A percentile compares a stretch with the other conserved stretches of the same genome.
Conservation (phyloP, 1,140 invertebrate species). For the Aphaenogaster floridana region DNA sequence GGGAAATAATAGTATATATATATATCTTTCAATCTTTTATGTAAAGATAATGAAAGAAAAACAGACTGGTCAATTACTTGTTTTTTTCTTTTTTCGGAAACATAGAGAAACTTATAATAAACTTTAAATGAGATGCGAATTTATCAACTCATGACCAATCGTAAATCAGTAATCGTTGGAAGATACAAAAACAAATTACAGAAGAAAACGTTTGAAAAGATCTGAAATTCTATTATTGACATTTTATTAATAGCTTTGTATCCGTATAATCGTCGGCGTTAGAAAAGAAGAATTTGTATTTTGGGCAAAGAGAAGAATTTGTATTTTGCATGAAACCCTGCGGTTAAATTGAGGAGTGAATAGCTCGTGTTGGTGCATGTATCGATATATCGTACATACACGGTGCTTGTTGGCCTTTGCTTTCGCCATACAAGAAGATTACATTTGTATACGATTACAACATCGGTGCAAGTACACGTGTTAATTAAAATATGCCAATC, state of each 20-base stretch:
- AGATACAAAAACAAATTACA: neutral
- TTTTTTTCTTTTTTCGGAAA: neutral
- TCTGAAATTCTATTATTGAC: neutral
- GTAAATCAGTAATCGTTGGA: neutral
- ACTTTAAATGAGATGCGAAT: neutral
- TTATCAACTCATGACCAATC: neutral
- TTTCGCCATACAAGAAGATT: constrained; percentile 29
- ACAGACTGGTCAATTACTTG: neutral
- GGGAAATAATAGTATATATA: neutral
- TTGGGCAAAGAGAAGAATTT: neutral
- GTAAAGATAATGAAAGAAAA: constrained; percentile 5
- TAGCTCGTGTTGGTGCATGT: neutral
- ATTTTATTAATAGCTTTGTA: neutral
- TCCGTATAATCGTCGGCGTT: neutral
- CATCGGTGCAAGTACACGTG: neutral
- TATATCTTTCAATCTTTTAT: constrained; percentile 4
- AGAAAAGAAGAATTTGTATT: neutral
- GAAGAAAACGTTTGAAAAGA: neutral
- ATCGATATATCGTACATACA: constrained; percentile 20
- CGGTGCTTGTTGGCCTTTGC: neutral
- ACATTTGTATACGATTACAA: constrained; percentile 27
- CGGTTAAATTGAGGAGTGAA: constrained; percentile 7
- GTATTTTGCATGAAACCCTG: constrained; percentile 1
- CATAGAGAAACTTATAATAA: neutral
- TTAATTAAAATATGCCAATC: constrained; percentile 46